Percentiles rank a stretch among this genome's conserved stretches.
phyloP scores from a whole-genome alignment of 2,888 invertebrate genomes.

The Ceraclea dissimilis region DNA sequence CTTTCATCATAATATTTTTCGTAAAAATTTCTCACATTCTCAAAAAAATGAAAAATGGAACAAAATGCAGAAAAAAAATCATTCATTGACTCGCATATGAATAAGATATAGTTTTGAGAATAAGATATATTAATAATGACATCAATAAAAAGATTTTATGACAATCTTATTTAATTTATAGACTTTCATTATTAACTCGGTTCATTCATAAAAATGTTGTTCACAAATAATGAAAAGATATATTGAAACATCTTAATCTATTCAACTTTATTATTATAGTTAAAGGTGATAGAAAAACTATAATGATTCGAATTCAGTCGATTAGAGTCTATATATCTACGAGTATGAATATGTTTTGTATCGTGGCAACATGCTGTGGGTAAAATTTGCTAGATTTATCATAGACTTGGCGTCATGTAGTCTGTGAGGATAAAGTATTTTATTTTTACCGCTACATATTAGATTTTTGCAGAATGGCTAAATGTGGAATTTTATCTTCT shows the following conservation, averaged over 20 bases:
- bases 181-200: conserved; percentile 15
- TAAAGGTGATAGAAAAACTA: no score
- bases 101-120: no score
- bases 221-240: neutral
- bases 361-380: no score
- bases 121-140: neutral
- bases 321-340: no score
- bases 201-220: conserved; percentile 22
- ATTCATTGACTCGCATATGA: conserved; percentile 9
- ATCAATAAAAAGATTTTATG: conserved; percentile 6
- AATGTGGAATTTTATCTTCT: no score
- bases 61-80: neutral
- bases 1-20: neutral
- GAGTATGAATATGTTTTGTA: no score
- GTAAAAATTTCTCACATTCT: neutral
- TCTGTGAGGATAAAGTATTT: no score
- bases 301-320: no score
- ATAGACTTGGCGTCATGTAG: no score
- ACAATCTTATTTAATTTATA: conserved; percentile 18
- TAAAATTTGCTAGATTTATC: no score
- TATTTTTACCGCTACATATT: no score
- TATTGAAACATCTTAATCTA: neutral
- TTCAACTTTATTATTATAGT: neutral
- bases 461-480: no score
- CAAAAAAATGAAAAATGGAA: neutral